Percentiles rank a stretch among this genome's conserved stretches.
These are phyloP conservation scores for Smithornis capensis DNA, from an alignment of 2,113 vertebrate genomes.

Conservation along the genomic window DNA sequence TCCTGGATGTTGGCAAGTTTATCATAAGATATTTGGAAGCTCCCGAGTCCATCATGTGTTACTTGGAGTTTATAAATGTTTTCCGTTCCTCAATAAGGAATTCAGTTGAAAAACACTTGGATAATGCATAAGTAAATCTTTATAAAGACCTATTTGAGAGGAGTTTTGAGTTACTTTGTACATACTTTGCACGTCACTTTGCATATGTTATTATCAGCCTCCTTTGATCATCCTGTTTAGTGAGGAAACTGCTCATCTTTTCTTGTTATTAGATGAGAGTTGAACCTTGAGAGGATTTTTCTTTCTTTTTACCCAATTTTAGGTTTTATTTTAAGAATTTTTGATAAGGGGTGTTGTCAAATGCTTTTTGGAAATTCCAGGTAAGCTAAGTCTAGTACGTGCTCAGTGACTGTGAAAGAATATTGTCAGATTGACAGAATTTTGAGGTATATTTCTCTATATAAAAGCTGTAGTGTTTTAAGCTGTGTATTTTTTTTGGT, in stretches of 20 bases:
- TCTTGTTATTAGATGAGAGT: neutral
- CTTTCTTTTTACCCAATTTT: neutral
- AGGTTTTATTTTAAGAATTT: neutral
- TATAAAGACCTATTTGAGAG: neutral
- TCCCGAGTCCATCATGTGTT: neutral
- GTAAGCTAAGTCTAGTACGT: neutral
- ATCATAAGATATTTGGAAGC: neutral
- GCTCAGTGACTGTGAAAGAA: neutral
- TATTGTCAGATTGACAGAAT: neutral
- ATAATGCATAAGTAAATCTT: neutral
- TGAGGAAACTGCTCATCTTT: neutral
- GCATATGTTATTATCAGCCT: neutral
- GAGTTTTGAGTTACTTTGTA: neutral
- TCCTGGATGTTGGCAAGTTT: neutral
- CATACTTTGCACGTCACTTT: neutral
- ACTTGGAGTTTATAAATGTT: neutral
- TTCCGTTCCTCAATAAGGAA: neutral
- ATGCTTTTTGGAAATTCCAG: neutral
- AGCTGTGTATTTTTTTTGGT: neutral
- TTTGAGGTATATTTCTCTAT: neutral
- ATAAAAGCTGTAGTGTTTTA: neutral
- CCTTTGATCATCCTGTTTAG: neutral
- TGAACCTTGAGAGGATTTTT: neutral
- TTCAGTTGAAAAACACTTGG: neutral
- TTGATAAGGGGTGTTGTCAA: neutral